Base-by-base conservation (phyloP, 2,888 invertebrate genomes). In the Latrodectus hesperus region DNA sequence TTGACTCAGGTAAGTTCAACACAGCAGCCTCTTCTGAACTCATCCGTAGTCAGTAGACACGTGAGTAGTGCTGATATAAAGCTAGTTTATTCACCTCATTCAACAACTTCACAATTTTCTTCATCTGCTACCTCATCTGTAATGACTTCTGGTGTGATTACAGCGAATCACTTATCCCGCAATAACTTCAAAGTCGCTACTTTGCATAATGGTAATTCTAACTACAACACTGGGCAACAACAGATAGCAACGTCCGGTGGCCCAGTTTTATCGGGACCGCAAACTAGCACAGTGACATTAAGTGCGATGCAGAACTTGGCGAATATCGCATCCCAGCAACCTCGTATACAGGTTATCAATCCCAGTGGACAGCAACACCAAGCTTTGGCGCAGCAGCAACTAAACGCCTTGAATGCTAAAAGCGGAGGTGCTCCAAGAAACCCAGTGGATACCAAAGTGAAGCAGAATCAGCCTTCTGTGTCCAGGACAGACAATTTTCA, bases 301-400 rank as follows among this genome's bases (percentile, higher is more conserved):
- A 90, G 90, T 90, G 91, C 91, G 51, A 91, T 91, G 80, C 91
- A 91, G 84, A 91, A 91, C 88, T 89, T 91, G 79, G 91, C 91
- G 9, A 91, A 90, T 73, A 90, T 91, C 72, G 91, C 91, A 79
- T 91, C 91, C 49, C 91, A 91, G 88, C 91, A 91, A 88, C 91
- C 91, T 89, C 91, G 91, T 17, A 84, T 91, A 51, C 90, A 90
- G 73, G 91, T 91, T 17, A 52, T 71, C 9, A 82, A 87, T 86
- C 67, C 68, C 17, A 38, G 52, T n/a, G 64, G 52, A 26, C 76
- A 71, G 53, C 84, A 81, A 16, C 71, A 71, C 8, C 71, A 64
- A 53, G 14, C 26, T 60, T 51, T 77, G 65, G 16, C 70, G 14
- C 76, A 70, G 52, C 85, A 79, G 52, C 80, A 76, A 6, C 9